Percentiles rank a stretch among this genome's conserved stretches.
These are phyloP conservation scores for Drosophila meridionalis DNA, from an alignment of 2,888 invertebrate genomes.

Conservation along the genomic window DNA sequence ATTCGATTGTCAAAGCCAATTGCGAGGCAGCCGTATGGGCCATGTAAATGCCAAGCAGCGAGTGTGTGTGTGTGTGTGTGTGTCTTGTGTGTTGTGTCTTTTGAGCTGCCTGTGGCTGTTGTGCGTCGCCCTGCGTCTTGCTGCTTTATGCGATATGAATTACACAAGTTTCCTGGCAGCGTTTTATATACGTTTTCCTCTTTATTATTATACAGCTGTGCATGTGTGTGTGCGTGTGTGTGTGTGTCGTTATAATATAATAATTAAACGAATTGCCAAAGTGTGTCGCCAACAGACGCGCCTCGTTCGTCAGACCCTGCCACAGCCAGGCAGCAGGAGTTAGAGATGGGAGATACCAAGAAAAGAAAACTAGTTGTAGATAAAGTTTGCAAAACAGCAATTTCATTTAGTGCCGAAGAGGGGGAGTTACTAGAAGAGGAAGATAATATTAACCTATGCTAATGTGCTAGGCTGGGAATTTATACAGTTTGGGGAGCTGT, in stretches of 20 bases:
- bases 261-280: conserved; percentile 83
- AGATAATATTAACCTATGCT: not conserved
- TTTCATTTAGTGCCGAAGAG: not conserved
- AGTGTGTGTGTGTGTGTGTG: conserved; percentile 22
- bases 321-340: conserved; percentile 17
- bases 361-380: conserved; percentile 1
- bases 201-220: conserved; percentile 70
- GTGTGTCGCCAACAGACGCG: conserved; percentile 78
- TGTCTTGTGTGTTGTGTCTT: conserved; percentile 38
- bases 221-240: conserved; percentile 16
- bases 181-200: conserved; percentile 77
- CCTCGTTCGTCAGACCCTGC: conserved; percentile 61
- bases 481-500: not conserved
- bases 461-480: not conserved
- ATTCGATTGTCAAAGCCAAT: conserved; percentile 78
- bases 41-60: conserved; percentile 57
- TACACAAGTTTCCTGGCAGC: conserved; percentile 78
- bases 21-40: conserved; percentile 50
- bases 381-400: not conserved
- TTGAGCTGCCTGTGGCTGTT: conserved; percentile 58
- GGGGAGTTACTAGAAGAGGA: not conserved
- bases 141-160: conserved; percentile 75
- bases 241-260: conserved; percentile 71
- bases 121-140: conserved; percentile 31
- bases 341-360: conserved; percentile 43